phyloP scores from a whole-genome alignment of 2,888 invertebrate genomes.

The Ormia ochracea region DNA sequence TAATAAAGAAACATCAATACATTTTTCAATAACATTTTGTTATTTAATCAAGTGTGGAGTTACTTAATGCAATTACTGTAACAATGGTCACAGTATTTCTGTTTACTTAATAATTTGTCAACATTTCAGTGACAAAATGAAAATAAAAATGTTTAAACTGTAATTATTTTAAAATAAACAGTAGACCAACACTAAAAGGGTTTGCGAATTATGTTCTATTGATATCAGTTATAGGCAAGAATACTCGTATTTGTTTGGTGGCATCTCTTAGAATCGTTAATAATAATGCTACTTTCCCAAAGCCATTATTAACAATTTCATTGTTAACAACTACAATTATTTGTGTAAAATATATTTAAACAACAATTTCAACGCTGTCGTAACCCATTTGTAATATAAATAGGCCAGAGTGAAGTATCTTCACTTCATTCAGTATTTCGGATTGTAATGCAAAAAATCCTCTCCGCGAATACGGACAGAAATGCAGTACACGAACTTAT shows the following conservation, averaged over 20 bases:
- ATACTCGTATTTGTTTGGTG: too few species aligned
- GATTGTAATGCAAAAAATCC: not conserved
- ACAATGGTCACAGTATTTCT: too few species aligned
- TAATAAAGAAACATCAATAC: not conserved
- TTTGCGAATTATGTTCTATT: too few species aligned
- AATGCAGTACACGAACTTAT: conserved; percentile 34
- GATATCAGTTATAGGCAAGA: too few species aligned
- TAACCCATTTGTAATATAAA: conserved; percentile 23
- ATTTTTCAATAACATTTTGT: not conserved
- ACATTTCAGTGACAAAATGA: not conserved
- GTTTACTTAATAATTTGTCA: not conserved
- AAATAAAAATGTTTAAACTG: not conserved
- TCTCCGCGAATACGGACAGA: not conserved
- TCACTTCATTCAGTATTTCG: not conserved
- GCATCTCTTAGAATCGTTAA: too few species aligned
- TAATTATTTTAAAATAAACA: too few species aligned
- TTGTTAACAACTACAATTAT: too few species aligned
- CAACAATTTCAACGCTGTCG: not conserved
- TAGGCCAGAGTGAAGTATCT: not conserved
- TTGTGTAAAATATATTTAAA: too few species aligned
- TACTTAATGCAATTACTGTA: not conserved
- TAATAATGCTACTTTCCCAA: too few species aligned
- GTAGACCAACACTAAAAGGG: too few species aligned
- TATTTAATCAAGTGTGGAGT: not conserved
- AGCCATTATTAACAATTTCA: too few species aligned